Evolutionary conservation across 2,797 vertebrate genomes (phyloP), one percentile per base, ranked within the genome.

Genomic region (Sylvilagus floridanus): DNA sequence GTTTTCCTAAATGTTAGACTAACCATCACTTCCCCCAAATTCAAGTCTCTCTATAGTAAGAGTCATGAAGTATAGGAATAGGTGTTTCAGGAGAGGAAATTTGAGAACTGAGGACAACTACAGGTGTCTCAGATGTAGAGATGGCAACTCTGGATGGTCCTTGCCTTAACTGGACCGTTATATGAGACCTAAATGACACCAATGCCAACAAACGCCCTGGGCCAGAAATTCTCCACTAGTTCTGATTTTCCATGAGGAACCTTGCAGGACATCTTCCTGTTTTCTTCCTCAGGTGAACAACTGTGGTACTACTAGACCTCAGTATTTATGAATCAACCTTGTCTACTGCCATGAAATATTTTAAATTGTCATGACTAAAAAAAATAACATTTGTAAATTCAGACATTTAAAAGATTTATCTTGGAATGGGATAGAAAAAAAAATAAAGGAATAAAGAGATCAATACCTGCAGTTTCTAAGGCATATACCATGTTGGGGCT

Each of bases 81-180:
- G 2, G 4, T 90, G 50, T 60, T 35, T 52, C 65, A n/a, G 62
- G 12, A 5, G 5, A 68, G 63, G 30, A 7, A 3, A 16, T 42
- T 12, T 32, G 73, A 66, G 16, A 32, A n/a, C 0, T 7, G 2
- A 85, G 2, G 52, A 14, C 7, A 22, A 1, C 5, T 9, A n/a
- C 2, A 11, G n/a, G 5, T 78, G 12, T 37, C 0, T 12, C 28
- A 32, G 28, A 37, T 2, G 0, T 7, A 13, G 24, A n/a, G 1
- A 24, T 4, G 2, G 16, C 14, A 24, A 13, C n/a, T 78, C 73
- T 30, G 35, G 62, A 19, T 50, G 22, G 72, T 42, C 35, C 2
- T 17, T 17, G 1, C 3, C 16, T 0, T 4, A 62, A 32, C 10
- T 7, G 8, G 2, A 12, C 26, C 54, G 28, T 28, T 26, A 5